phyloP scores from a whole-genome alignment of 2,113 vertebrate genomes.

The Paradoxurus hermaphroditus region DNA sequence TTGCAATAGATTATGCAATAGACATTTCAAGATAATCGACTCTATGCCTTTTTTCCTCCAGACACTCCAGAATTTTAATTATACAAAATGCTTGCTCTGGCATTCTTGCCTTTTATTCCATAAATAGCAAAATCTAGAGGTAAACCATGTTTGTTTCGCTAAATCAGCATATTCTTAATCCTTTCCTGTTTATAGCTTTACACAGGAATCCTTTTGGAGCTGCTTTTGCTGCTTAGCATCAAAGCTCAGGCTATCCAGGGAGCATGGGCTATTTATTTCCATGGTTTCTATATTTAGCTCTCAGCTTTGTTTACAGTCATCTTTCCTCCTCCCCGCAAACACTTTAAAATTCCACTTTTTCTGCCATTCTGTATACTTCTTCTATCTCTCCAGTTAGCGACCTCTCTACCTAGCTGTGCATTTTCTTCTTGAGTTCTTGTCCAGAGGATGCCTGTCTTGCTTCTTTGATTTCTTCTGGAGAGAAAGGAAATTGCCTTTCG shows the following conservation, averaged over 20 bases:
- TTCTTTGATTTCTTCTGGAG: constrained; percentile 17
- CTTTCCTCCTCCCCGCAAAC: constrained; percentile 50
- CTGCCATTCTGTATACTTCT: constrained; percentile 35
- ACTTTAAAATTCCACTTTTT: constrained; percentile 60
- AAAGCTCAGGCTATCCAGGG: constrained; percentile 68
- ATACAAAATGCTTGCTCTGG: neutral
- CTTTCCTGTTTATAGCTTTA: constrained; percentile 72
- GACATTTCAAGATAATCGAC: neutral
- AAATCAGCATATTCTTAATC: constrained; percentile 62
- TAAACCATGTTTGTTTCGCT: constrained; percentile 30
- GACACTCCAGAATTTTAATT: constrained; percentile 43
- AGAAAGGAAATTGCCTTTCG: neutral
- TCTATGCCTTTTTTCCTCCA: neutral
- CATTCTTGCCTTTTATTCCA: constrained; percentile 23
- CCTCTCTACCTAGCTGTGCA: neutral
- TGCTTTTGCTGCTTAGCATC: constrained; percentile 51
- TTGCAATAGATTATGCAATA: neutral
- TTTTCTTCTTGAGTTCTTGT: constrained; percentile 18
- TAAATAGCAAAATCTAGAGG: constrained; percentile 44
- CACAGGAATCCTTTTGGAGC: constrained; percentile 25
- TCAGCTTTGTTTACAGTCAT: constrained; percentile 63
- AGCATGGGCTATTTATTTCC: constrained; percentile 64
- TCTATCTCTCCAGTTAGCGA: neutral
- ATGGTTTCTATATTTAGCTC: constrained; percentile 69
- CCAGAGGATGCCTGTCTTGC: neutral